Evolutionary conservation across 2,113 vertebrate genomes (phyloP).

Genomic region (Stigmatopora nigra): DNA sequence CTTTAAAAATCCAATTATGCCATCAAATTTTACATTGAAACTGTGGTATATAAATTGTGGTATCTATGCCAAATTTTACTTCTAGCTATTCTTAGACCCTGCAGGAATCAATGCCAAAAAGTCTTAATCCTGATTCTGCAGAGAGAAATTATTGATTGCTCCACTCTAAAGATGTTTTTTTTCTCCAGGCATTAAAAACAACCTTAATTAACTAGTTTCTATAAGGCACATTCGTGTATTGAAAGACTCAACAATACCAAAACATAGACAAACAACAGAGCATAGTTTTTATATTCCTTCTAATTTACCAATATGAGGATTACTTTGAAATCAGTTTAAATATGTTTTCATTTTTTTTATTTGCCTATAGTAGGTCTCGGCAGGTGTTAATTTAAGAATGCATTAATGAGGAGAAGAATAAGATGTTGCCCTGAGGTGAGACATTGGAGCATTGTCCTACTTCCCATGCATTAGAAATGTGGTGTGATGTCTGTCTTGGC

Average conservation of each 20-base stretch:
- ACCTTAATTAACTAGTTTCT: no score
- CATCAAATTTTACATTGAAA: no score
- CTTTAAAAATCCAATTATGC: not conserved
- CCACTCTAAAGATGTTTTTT: no score
- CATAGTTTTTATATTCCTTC: not conserved
- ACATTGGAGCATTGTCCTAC: slow-evolving; percentile 31
- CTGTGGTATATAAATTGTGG: not conserved
- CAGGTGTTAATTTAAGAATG: slow-evolving; percentile 8
- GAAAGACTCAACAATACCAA: no score
- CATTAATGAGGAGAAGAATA: slow-evolving; percentile 31
- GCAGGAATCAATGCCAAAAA: no score
- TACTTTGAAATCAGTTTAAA: not conserved
- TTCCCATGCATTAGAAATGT: slow-evolving; percentile 31
- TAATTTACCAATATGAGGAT: not conserved
- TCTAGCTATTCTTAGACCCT: no score
- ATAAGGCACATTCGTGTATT: no score
- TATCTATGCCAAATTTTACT: no score
- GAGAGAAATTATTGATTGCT: no score
- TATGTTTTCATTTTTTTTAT: not conserved
- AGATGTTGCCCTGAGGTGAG: slow-evolving; percentile 54
- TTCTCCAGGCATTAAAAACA: no score
- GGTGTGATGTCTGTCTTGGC: slow-evolving; percentile 28
- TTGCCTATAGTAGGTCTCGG: slow-evolving; percentile 8
- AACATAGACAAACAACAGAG: not conserved
- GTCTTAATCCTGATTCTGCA: no score